phyloP scores from a whole-genome alignment of 2,797 vertebrate species.

The Esox lucius region DNA sequence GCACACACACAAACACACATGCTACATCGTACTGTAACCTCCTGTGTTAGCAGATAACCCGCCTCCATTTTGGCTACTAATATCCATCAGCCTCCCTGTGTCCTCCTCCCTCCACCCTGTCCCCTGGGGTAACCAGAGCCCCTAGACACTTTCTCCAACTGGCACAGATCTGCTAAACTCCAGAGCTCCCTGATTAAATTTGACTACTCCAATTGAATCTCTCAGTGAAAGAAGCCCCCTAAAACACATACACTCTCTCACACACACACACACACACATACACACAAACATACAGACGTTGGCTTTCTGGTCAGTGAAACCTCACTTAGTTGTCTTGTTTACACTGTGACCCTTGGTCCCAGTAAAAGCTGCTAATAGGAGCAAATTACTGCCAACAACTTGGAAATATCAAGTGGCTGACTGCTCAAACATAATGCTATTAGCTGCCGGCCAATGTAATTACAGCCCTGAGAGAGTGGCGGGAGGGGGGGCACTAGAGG shows the following conservation, averaged over 20 bases:
- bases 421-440: conserved; percentile 85
- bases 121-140: conserved; percentile 53
- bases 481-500: conserved; percentile 46
- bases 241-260: conserved; percentile 48
- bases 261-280: conserved; percentile 27
- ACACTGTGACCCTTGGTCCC: conserved; percentile 81
- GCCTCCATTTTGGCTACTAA: conserved; percentile 1
- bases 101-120: conserved; percentile 12
- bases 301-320: conserved; percentile 8
- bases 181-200: conserved; percentile 69
- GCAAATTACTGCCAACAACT: conserved; percentile 85
- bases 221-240: conserved; percentile 67
- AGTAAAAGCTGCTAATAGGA: conserved; percentile 85
- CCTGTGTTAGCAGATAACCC: neutral
- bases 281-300: conserved; percentile 25
- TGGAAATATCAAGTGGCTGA: conserved; percentile 85
- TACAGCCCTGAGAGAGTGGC: conserved; percentile 65
- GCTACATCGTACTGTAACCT: conserved; percentile 17
- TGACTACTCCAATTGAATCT: conserved; percentile 69
- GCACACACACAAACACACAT: conserved; percentile 2
- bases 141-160: conserved; percentile 57
- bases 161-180: conserved; percentile 55
- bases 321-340: conserved; percentile 58
- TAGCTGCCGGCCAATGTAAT: conserved; percentile 87
- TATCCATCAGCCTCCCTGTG: neutral